phyloP scores from a whole-genome alignment of 2,888 invertebrate species.

The Norana najaformis region DNA sequence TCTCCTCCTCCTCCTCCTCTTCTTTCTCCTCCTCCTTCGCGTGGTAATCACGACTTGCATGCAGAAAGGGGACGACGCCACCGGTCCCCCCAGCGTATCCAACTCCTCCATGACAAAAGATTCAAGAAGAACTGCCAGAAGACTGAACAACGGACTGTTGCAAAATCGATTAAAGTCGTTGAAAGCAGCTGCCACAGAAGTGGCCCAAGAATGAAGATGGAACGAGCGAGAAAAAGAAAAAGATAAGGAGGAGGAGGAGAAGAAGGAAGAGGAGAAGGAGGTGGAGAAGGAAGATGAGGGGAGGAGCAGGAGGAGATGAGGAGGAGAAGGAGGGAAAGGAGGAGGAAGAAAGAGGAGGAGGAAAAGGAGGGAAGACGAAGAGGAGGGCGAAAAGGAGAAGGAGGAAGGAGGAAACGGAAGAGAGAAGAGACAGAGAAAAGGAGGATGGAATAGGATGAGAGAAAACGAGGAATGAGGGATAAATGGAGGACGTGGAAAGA shows the following conservation, averaged over 20 bases:
- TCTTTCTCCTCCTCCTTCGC: no score
- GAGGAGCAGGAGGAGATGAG: background rate
- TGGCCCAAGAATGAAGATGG: slow-evolving; percentile 9
- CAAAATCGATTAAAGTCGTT: background rate
- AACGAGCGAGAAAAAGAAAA: background rate
- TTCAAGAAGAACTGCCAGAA: background rate
- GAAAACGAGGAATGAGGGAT: background rate
- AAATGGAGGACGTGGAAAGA: background rate
- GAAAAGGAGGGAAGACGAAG: background rate
- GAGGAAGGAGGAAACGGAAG: background rate
- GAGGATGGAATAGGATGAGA: no score
- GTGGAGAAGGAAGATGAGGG: background rate
- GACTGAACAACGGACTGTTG: background rate
- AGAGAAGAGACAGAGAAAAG: no score
- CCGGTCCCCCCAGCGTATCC: background rate
- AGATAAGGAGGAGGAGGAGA: background rate
- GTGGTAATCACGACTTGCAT: background rate
- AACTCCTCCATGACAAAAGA: background rate
- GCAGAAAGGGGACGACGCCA: background rate
- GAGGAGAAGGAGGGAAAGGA: background rate
- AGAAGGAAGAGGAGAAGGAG: background rate
- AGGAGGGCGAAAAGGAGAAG: background rate
- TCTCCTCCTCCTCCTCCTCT: no score
- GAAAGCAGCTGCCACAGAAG: background rate
- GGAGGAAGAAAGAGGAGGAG: background rate